phyloP scores from a whole-genome alignment of 2,113 vertebrate species.

The Formicarius rufipectus region DNA sequence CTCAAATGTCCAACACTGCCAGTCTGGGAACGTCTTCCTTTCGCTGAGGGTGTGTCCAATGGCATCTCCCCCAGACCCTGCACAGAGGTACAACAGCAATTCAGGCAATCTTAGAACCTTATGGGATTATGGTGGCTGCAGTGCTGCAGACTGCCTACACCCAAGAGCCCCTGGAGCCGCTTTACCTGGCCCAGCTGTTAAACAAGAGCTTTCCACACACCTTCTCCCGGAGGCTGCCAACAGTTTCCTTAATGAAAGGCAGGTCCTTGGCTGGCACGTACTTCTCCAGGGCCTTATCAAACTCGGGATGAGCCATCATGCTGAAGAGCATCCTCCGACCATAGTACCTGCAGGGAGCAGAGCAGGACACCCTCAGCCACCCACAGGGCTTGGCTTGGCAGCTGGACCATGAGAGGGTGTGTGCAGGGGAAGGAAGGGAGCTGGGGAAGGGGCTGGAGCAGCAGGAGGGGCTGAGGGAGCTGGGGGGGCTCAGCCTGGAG shows the following conservation, averaged over 20 bases:
- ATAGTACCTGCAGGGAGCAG: conserved; percentile 80
- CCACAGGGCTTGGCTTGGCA: neutral
- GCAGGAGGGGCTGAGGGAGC: neutral
- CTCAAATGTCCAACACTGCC: conserved; percentile 77
- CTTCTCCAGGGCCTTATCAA: conserved; percentile 89
- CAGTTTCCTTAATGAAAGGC: conserved; percentile 82
- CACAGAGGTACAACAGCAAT: neutral
- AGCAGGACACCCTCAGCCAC: neutral
- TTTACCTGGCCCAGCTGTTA: neutral
- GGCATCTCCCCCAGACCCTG: conserved; percentile 91
- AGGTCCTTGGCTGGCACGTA: conserved; percentile 85
- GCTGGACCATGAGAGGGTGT: neutral
- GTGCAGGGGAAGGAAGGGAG: neutral
- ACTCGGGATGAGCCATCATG: conserved; percentile 86
- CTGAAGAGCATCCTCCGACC: conserved; percentile 89
- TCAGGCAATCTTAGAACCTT: neutral
- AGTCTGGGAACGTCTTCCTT: conserved; percentile 82
- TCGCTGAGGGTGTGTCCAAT: conserved; percentile 84
- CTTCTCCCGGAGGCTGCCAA: conserved; percentile 86
- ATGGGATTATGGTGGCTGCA: fast-evolving
- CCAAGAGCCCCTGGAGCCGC: fast-evolving
- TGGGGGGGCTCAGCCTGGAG: too few species aligned
- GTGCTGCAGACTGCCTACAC: neutral
- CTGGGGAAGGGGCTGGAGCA: neutral
- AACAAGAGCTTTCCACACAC: conserved; percentile 60